Conservation (phyloP, 1,140 invertebrate genomes). For the Neelides sp. region DNA sequence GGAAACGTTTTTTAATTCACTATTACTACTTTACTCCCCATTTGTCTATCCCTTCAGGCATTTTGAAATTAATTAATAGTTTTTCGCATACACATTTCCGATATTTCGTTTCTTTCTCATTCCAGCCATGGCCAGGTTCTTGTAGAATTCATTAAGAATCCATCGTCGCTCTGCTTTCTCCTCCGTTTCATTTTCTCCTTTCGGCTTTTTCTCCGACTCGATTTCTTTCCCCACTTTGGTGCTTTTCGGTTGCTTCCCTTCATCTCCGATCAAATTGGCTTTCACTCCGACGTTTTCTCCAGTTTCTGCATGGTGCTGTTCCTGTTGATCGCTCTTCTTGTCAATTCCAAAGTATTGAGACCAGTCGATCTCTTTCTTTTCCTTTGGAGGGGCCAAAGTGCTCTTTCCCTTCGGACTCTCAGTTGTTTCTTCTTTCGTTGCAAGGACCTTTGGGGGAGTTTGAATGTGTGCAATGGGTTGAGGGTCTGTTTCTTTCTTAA, state of each 20-base stretch:
- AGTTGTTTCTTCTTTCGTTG: not conserved
- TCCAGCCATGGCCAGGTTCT: constrained; percentile 33
- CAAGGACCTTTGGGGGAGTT: not conserved
- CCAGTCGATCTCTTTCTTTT: constrained; percentile 71
- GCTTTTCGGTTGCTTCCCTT: not conserved
- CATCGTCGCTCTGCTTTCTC: constrained; percentile 41
- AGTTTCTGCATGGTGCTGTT: constrained; percentile 2
- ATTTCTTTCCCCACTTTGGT: constrained; percentile 26
- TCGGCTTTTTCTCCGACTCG: constrained; percentile 26
- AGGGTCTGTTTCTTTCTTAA: constrained; percentile 21
- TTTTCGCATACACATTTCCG: constrained; percentile 6
- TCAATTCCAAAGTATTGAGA: constrained; percentile 72
- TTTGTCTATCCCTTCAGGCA: not conserved
- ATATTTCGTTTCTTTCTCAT: constrained; percentile 24
- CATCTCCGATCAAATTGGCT: not conserved
- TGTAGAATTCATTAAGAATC: constrained; percentile 42
- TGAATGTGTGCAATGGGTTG: constrained; percentile 6
- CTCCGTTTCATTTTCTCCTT: constrained; percentile 29
- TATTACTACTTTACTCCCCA: constrained; percentile 3
- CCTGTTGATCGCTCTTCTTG: constrained; percentile 49
- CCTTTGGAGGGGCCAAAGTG: constrained; percentile 34
- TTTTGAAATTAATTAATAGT: not conserved
- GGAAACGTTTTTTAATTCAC: constrained; percentile 36
- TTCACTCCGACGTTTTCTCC: constrained; percentile 2
- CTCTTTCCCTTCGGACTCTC: not conserved